phyloP scores from a whole-genome alignment of 2,888 invertebrate species.

The Drosophila greeni region DNA sequence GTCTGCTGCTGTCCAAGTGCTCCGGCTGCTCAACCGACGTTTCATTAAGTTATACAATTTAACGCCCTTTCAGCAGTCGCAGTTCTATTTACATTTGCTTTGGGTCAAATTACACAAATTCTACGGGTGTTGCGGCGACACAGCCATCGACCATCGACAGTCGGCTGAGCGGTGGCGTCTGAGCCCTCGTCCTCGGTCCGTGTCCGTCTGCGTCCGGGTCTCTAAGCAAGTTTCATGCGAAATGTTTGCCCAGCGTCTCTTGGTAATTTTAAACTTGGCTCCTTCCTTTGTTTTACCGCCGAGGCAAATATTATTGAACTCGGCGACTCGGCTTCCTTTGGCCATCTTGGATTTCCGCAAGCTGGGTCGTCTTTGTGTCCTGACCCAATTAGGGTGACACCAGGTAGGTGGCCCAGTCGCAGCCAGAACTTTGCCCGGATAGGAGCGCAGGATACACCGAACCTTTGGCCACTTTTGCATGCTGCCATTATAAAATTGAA shows the following conservation, averaged over 20 bases:
- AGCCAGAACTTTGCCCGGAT: conserved; percentile 37
- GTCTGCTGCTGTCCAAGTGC: conserved; percentile 56
- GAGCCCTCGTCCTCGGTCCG: conserved; percentile 11
- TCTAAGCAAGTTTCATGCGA: conserved; percentile 66
- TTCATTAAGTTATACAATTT: conserved; percentile 77
- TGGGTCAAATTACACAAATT: conserved; percentile 78
- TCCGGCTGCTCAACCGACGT: conserved; percentile 50
- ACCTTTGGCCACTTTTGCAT: conserved; percentile 25
- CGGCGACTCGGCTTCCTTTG: conserved; percentile 17
- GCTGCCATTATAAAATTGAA: conserved; percentile 69
- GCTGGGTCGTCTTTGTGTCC: conserved; percentile 13
- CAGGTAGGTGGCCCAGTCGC: conserved; percentile 38
- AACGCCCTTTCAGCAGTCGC: conserved; percentile 68
- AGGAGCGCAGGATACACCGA: not conserved
- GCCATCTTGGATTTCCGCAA: conserved; percentile 30
- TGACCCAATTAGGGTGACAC: conserved; percentile 65
- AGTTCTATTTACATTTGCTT: conserved; percentile 78
- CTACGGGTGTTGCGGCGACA: conserved; percentile 73
- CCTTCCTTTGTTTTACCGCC: conserved; percentile 56
- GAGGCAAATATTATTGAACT: conserved; percentile 68
- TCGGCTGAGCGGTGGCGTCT: conserved; percentile 13
- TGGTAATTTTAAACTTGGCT: conserved; percentile 64
- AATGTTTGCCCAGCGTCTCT: conserved; percentile 63
- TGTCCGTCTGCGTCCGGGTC: conserved; percentile 10
- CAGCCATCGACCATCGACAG: conserved; percentile 60